phyloP scores from a whole-genome alignment of 2,888 invertebrate species.

The Ferrisia virgata region DNA sequence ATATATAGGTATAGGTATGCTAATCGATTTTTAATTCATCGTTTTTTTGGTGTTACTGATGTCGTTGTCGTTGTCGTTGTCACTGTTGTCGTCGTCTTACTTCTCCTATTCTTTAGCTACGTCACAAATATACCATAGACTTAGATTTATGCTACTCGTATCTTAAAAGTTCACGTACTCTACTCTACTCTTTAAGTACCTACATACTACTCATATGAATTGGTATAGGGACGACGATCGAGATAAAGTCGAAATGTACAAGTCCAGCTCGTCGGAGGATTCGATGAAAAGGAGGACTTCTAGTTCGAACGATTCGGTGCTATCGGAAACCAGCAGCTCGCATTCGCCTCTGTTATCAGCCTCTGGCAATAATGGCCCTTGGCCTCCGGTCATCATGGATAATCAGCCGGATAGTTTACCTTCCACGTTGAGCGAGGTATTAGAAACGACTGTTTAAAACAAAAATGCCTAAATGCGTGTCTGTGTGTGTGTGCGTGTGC shows the following conservation, averaged over 20 bases:
- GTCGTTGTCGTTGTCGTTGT: slow-evolving; percentile 48
- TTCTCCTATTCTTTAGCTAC: background rate
- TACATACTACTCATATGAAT: too few relatives aligned
- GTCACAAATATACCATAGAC: too few relatives aligned
- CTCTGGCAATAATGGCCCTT: slow-evolving; percentile 15
- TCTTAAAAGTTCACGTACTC: too few relatives aligned
- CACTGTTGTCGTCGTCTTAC: too few relatives aligned
- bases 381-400: slow-evolving; percentile 37
- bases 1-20: too few relatives aligned
- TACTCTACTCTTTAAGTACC: too few relatives aligned
- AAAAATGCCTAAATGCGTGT: too few relatives aligned
- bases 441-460: slow-evolving; percentile 68
- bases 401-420: slow-evolving; percentile 35
- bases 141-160: too few relatives aligned
- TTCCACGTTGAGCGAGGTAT: slow-evolving; percentile 58
- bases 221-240: slow-evolving; percentile 68
- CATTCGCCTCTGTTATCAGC: slow-evolving; percentile 52
- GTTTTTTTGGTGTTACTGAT: slow-evolving; percentile 50
- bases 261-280: slow-evolving; percentile 63
- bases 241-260: slow-evolving; percentile 60
- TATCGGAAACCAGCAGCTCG: slow-evolving; percentile 57
- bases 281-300: slow-evolving; percentile 62
- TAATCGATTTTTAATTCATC: background rate
- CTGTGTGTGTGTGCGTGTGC: background rate
- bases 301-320: slow-evolving; percentile 61